Conservation (phyloP, 2,888 invertebrate genomes). For the Entomobrya multifasciata region DNA sequence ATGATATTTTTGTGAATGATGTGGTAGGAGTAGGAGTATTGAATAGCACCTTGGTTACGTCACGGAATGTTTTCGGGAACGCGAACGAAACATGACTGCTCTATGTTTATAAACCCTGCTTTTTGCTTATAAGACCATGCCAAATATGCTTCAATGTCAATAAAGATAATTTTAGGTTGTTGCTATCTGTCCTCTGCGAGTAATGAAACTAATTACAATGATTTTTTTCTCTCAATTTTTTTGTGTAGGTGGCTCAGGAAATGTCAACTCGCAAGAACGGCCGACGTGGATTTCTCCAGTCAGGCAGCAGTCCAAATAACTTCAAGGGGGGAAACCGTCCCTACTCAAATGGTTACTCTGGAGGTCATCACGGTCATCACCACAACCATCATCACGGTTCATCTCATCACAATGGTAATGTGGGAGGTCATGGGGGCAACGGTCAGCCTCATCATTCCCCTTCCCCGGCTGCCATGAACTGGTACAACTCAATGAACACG, state of each 20-base stretch:
- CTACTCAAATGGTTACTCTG: constrained; percentile 69
- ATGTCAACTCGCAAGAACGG: constrained; percentile 78
- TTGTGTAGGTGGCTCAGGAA: constrained; percentile 74
- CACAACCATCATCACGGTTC: constrained; percentile 67
- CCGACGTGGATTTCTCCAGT: constrained; percentile 75
- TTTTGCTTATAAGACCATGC: no score
- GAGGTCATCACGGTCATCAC: constrained; percentile 66
- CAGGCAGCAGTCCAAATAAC: constrained; percentile 77
- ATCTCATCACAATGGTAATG: constrained; percentile 61
- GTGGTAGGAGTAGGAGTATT: not conserved
- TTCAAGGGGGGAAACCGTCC: constrained; percentile 76
- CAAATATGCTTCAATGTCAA: not conserved
- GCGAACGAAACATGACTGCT: constrained; percentile 13
- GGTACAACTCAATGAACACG: constrained; percentile 77
- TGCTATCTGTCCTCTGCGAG: no score
- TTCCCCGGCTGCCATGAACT: constrained; percentile 78
- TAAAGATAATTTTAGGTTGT: no score
- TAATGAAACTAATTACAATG: not conserved
- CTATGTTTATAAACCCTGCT: not conserved
- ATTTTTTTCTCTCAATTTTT: constrained; percentile 34
- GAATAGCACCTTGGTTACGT: constrained; percentile 6
- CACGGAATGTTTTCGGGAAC: not conserved
- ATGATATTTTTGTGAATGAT: not conserved
- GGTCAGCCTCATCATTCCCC: constrained; percentile 76
- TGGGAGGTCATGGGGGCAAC: constrained; percentile 58